Evolutionary conservation across 2,888 invertebrate genomes (phyloP).

Genomic region (Crossocerus cetratus): DNA sequence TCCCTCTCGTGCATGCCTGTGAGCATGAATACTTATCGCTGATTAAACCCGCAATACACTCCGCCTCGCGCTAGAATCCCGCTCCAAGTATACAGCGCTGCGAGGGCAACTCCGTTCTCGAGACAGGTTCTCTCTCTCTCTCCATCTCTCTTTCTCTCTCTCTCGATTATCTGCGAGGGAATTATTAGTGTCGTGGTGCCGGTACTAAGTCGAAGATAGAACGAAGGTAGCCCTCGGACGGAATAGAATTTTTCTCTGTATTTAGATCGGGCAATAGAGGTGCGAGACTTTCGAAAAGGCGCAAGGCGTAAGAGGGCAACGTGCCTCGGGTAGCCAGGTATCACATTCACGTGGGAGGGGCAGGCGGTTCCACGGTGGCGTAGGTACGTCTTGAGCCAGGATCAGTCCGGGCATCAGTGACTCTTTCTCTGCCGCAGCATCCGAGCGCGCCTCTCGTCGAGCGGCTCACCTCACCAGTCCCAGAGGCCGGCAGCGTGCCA

Average conservation of each 20-base stretch:
- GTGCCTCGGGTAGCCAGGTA: conserved; percentile 39
- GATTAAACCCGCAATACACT: neutral
- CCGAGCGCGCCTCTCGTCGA: conserved; percentile 51
- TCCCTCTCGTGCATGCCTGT: neutral
- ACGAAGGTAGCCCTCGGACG: no score
- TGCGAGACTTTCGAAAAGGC: conserved; percentile 37
- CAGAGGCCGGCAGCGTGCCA: no score
- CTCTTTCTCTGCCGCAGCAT: conserved; percentile 70
- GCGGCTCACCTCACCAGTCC: no score
- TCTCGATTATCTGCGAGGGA: no score
- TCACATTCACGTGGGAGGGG: conserved; percentile 56
- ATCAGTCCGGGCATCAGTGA: conserved; percentile 70
- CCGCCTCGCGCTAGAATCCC: neutral
- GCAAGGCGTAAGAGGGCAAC: conserved; percentile 54
- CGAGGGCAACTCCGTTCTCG: neutral
- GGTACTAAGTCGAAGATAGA: no score
- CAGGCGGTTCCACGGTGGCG: conserved; percentile 53
- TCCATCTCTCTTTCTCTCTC: neutral
- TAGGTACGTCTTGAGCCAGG: conserved; percentile 66
- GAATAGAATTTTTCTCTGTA: no score
- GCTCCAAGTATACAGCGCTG: neutral
- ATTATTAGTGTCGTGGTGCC: no score
- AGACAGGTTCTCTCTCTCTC: conserved; percentile 1
- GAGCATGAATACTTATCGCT: conserved; percentile 6
- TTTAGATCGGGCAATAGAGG: no score